These are phyloP conservation scores for Scelioninae gen. 2 DNA, from an alignment of 2,888 invertebrate species.

Conservation along the genomic window DNA sequence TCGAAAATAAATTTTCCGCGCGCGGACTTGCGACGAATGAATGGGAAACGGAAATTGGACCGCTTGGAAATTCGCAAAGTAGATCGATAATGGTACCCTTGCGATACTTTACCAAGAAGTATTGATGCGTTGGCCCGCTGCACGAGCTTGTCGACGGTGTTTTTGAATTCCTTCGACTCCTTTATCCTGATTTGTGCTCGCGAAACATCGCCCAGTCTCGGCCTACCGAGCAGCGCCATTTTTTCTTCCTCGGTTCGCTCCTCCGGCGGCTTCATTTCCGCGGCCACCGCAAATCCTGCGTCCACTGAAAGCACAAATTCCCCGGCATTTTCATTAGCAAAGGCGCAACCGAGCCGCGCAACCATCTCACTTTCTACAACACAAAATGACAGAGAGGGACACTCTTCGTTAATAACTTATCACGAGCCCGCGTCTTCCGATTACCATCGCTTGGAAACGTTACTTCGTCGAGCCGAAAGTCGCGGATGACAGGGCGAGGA, in stretches of 20 bases:
- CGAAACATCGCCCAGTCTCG: constrained; percentile 91
- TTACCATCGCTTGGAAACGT: constrained; percentile 13
- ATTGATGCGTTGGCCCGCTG: constrained; percentile 97
- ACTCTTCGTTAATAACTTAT: constrained; percentile 29
- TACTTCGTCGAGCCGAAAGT: constrained; percentile 21
- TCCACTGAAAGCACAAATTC: constrained; percentile 69
- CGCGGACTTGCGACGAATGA: no score
- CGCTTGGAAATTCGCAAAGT: neutral
- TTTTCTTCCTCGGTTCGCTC: constrained; percentile 88
- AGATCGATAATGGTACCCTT: constrained; percentile 11
- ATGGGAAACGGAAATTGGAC: neutral
- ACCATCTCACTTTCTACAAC: constrained; percentile 47
- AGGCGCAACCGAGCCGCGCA: constrained; percentile 7
- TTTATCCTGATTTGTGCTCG: constrained; percentile 93
- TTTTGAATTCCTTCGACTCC: constrained; percentile 99
- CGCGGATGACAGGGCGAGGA: neutral
- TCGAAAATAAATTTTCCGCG: neutral
- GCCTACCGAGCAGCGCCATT: constrained; percentile 92
- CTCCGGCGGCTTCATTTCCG: constrained; percentile 81
- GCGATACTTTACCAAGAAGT: constrained; percentile 79
- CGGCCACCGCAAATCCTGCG: constrained; percentile 80
- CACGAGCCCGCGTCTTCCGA: constrained; percentile 11
- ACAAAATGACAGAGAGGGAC: constrained; percentile 39
- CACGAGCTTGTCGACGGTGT: constrained; percentile 97
- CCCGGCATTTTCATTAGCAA: constrained; percentile 50